Evolutionary conservation across 2,113 vertebrate genomes (phyloP).

Genomic region (Odontesthes bonariensis): DNA sequence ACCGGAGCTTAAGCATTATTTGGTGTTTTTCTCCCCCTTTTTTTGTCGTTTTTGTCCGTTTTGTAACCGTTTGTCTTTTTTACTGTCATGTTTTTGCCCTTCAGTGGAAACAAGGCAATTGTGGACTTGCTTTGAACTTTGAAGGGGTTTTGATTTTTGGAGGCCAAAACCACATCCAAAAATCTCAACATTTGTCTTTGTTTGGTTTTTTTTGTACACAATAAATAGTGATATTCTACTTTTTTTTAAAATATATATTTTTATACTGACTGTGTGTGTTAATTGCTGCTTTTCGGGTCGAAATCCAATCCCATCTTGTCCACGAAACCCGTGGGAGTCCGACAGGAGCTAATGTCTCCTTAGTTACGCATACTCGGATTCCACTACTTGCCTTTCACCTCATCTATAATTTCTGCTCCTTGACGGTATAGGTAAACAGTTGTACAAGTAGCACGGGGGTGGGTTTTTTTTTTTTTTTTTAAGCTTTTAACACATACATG

Average conservation of each 20-base stretch:
- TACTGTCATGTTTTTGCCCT: slow-evolving; percentile 27
- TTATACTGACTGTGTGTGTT: no score
- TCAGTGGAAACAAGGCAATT: slow-evolving; percentile 61
- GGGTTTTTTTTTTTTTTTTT: neutral
- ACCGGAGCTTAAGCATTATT: slow-evolving; percentile 12
- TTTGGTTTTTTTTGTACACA: slow-evolving; percentile 45
- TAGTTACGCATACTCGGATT: slow-evolving; percentile 42
- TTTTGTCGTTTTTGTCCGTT: neutral
- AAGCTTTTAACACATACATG: neutral
- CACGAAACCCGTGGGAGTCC: neutral
- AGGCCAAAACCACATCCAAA: slow-evolving; percentile 36
- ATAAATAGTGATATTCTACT: slow-evolving; percentile 58
- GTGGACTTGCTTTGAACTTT: slow-evolving; percentile 75
- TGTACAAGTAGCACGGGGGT: neutral
- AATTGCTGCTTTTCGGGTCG: neutral
- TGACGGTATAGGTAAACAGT: neutral
- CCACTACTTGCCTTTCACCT: slow-evolving; percentile 50
- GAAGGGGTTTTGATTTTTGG: slow-evolving; percentile 43
- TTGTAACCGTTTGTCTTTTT: slow-evolving; percentile 42
- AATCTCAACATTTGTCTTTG: slow-evolving; percentile 13
- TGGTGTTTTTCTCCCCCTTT: slow-evolving; percentile 4
- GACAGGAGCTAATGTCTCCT: slow-evolving; percentile 1
- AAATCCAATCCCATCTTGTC: neutral
- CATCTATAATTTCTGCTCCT: slow-evolving; percentile 60
- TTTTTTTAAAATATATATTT: slow-evolving; percentile 8